Evolutionary conservation across 2,797 vertebrate genomes (phyloP).

Genomic region (Coccyzus lansbergi): DNA sequence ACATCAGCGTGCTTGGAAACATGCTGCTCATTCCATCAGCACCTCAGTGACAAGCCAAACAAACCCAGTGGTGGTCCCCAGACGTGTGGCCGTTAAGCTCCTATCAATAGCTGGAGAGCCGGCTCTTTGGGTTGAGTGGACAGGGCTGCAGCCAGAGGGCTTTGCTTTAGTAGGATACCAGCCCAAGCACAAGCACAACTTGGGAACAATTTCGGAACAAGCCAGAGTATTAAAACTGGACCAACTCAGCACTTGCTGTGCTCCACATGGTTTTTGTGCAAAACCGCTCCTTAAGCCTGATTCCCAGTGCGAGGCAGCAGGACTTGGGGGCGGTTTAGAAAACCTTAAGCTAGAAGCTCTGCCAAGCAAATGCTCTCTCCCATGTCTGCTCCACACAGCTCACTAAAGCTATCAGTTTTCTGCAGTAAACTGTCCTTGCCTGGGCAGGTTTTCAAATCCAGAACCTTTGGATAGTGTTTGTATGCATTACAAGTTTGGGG

Average conservation of each 20-base stretch:
- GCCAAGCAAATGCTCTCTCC: background rate
- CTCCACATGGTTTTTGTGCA: background rate
- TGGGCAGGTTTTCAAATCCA: background rate
- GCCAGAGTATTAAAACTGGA: background rate
- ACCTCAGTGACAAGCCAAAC: background rate
- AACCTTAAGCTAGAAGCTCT: background rate
- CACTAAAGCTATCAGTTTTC: background rate
- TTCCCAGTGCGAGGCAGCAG: background rate
- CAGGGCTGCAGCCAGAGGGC: background rate
- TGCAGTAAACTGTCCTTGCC: background rate
- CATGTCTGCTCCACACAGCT: background rate
- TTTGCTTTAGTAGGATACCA: background rate
- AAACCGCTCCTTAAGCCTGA: background rate
- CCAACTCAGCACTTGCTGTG: rapidly evolving
- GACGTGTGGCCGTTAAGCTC: rapidly evolving
- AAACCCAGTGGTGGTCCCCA: background rate
- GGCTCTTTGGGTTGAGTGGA: background rate
- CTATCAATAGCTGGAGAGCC: background rate
- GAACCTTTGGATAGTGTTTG: background rate
- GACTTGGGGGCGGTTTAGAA: background rate
- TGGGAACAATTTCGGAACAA: background rate
- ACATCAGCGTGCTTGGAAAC: rapidly evolving
- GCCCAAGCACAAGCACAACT: background rate
- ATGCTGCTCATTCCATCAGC: background rate
- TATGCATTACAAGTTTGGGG: rapidly evolving